A percentile compares a stretch with the other conserved stretches of the same genome.
Evolutionary conservation across 2,888 invertebrate genomes (phyloP).

Genomic region (Troides helena): DNA sequence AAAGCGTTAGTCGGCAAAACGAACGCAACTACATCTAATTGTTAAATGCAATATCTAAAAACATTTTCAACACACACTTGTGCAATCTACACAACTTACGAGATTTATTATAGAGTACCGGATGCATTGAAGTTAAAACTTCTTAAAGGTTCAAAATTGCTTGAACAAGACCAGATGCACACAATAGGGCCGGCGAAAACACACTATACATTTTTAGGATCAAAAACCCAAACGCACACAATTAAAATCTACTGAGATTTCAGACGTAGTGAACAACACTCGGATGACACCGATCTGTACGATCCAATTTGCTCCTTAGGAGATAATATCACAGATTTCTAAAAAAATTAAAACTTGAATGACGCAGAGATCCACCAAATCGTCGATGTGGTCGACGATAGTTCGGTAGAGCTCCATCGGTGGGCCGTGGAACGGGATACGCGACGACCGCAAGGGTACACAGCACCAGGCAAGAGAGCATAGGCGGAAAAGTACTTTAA

Average conservation of each 20-base stretch:
- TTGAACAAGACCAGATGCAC: constrained; percentile 2
- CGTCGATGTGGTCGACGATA: constrained; percentile 32
- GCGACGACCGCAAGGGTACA: constrained; percentile 29
- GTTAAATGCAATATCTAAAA: constrained; percentile 24
- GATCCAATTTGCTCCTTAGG: constrained; percentile 27
- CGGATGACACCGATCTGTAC: constrained; percentile 4
- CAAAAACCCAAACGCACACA: constrained; percentile 14
- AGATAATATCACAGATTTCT: constrained; percentile 32
- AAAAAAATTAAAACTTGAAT: constrained; percentile 27
- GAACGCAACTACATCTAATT: constrained; percentile 13
- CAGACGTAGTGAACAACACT: constrained; percentile 12
- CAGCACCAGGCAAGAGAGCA: constrained; percentile 33
- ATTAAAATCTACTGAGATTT: constrained; percentile 25
- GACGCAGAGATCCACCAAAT: constrained; percentile 31
- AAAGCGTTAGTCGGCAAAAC: constrained; percentile 11
- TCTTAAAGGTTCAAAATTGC: constrained; percentile 8
- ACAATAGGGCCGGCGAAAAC: neutral
- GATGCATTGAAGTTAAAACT: constrained; percentile 4
- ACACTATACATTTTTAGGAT: neutral
- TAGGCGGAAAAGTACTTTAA: constrained; percentile 18
- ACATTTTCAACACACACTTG: constrained; percentile 13
- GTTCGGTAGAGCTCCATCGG: constrained; percentile 16
- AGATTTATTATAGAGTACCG: constrained; percentile 2
- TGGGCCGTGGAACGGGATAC: neutral
- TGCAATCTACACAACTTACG: constrained; percentile 11